Evolutionary conservation across 2,113 vertebrate species (phyloP).

Genomic region (Cyanistes caeruleus): DNA sequence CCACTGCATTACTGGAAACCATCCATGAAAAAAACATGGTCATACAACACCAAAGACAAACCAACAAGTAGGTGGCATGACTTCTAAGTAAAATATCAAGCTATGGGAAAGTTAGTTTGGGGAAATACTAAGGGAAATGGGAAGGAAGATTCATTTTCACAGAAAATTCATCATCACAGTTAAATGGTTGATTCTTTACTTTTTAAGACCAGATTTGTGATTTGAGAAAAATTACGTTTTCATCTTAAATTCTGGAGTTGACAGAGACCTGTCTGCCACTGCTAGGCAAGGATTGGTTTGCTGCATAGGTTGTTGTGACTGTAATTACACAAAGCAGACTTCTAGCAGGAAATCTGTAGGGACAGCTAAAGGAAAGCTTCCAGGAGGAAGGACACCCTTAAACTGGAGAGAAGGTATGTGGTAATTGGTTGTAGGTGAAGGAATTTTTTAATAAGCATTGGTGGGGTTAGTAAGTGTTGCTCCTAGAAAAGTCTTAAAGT

Average conservation of each 20-base stretch:
- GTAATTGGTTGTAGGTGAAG: background rate
- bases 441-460: background rate
- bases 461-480: background rate
- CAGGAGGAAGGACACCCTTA: background rate
- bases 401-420: background rate
- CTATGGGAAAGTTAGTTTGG: background rate
- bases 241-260: background rate
- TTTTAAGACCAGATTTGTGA: background rate
- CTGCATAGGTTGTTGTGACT: background rate
- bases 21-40: constrained; percentile 99
- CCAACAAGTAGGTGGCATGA: constrained; percentile 86
- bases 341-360: background rate
- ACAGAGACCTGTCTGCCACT: background rate
- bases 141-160: background rate
- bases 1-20: constrained; percentile 93
- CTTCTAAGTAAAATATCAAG: background rate
- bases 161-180: background rate
- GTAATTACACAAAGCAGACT: background rate
- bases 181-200: background rate
- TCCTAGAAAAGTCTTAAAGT: background rate
- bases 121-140: background rate
- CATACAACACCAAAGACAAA: constrained; percentile 95
- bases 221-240: background rate
- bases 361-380: background rate
- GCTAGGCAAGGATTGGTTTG: background rate